These are phyloP conservation scores for Protodeltote pygarga DNA, from an alignment of 2,888 invertebrate species.

Conservation along the genomic window DNA sequence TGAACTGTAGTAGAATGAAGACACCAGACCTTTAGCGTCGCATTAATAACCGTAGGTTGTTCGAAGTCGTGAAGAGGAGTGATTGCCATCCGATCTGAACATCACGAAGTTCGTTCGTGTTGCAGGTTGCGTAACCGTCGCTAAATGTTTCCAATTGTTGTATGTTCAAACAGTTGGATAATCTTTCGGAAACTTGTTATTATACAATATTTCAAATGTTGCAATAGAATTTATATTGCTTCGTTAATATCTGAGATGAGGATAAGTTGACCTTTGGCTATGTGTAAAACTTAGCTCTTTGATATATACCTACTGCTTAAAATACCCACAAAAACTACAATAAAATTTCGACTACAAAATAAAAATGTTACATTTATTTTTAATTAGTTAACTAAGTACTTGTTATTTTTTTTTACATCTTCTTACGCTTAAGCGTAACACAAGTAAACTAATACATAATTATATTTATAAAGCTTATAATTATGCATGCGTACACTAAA, in stretches of 20 bases:
- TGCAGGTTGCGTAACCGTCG: conserved; percentile 63
- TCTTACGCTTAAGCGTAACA: no score
- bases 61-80: conserved; percentile 75
- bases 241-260: conserved; percentile 28
- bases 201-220: conserved; percentile 26
- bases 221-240: conserved; percentile 32
- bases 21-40: conserved; percentile 64
- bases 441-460: no score
- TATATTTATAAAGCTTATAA: no score
- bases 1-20: conserved; percentile 45
- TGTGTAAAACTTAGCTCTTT: conserved; percentile 6
- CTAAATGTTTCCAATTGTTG: conserved; percentile 76
- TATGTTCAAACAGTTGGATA: conserved; percentile 39
- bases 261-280: conserved; percentile 28
- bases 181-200: conserved; percentile 36
- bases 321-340: no score
- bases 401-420: no score
- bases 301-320: no score
- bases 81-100: conserved; percentile 76
- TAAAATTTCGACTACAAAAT: no score
- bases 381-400: no score
- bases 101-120: conserved; percentile 68
- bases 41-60: conserved; percentile 68
- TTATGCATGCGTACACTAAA: no score
- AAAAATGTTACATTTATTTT: no score